Evolutionary conservation across 2,888 invertebrate species (phyloP), one percentile per base, ranked within the genome.

Genomic region (Lasioglossum leucozonium): DNA sequence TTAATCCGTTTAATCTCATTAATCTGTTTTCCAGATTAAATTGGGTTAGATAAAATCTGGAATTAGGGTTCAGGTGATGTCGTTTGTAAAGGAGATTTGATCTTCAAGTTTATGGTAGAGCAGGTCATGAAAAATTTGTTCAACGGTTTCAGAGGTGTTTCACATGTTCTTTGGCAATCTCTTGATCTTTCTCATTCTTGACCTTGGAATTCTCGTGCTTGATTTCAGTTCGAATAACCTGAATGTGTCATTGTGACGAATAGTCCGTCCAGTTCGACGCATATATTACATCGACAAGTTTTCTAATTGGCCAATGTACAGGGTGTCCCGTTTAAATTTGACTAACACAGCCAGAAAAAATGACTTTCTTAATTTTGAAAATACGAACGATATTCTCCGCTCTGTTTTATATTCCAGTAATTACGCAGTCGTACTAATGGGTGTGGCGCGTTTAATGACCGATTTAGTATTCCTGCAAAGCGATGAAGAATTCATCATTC

Each of bases 201-300:
- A 44, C 69, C 75, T 75, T 44, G 30, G 44, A 69, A 80, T 80
- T 44, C 67, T 16, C 65, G 4, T n/a, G n/a, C 18, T 5, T n/a
- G 40, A 34, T 75, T 75, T 16, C 34, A 69, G n/a, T 67, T 8
- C 18, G 30, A 42, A 34, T 75, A 75, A 18, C 34, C 34, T 55
- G 34, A 80, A 44, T 55, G 6, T 42, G 51, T 79, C 75, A 58
- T 26, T n/a, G n/a, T 75, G 30, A 80, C 26, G 42, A 55, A 69
- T 80, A 40, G 51, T 8, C 42, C 18, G 11, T 69, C 67, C 69
- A 26, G 55, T 80, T 69, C 16, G 26, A n/a, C 5, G 6, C 26
- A 34, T 6, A 67, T 5, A 18, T 44, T 44, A 42, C n/a, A 55
- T 16, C 26, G 30, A 42, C 16, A 18, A 34, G 44, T 62, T 72